A percentile compares a stretch with the other conserved stretches of the same genome.
Conservation (phyloP, 2,888 invertebrate species). For the Drosophila fulvimacula region DNA sequence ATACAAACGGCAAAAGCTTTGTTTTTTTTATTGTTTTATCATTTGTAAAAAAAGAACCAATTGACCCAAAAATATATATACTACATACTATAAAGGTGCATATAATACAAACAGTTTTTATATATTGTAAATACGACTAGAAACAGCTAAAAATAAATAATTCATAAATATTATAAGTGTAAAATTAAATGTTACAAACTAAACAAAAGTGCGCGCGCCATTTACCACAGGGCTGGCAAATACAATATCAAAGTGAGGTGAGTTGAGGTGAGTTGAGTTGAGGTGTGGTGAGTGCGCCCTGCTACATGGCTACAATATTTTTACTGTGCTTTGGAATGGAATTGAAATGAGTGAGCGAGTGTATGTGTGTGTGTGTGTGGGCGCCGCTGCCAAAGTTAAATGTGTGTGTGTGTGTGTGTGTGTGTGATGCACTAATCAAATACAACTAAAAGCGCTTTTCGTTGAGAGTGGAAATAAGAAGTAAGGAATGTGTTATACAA, state of each 20-base stretch:
- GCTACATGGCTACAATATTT: conserved; percentile 31
- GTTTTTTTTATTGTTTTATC: conserved; percentile 3
- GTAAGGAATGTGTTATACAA: conserved; percentile 30
- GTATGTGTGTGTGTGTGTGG: conserved; percentile 12
- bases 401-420: conserved; percentile 16
- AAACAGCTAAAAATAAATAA: conserved; percentile 54
- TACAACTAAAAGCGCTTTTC: conserved; percentile 52
- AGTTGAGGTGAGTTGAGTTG: neutral
- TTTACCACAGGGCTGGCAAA: conserved; percentile 29
- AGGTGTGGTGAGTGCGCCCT: conserved; percentile 24
- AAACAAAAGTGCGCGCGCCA: conserved; percentile 24
- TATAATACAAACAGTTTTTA: conserved; percentile 66
- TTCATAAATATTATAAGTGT: conserved; percentile 21
- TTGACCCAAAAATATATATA: conserved; percentile 48
- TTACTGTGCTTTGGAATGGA: conserved; percentile 15
- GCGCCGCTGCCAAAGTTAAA: conserved; percentile 24
- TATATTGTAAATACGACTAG: conserved; percentile 52
- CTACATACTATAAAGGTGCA: conserved; percentile 71
- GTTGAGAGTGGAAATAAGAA: neutral
- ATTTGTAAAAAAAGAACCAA: conserved; percentile 31
- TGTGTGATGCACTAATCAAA: conserved; percentile 30
- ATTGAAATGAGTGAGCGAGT: conserved; percentile 15
- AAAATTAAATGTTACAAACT: conserved; percentile 22
- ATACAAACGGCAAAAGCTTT: conserved; percentile 24
- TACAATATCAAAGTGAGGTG: conserved; percentile 3